These are phyloP conservation scores for Scaptomyza hsui DNA, from an alignment of 1,140 invertebrate species.

Conservation along the genomic window DNA sequence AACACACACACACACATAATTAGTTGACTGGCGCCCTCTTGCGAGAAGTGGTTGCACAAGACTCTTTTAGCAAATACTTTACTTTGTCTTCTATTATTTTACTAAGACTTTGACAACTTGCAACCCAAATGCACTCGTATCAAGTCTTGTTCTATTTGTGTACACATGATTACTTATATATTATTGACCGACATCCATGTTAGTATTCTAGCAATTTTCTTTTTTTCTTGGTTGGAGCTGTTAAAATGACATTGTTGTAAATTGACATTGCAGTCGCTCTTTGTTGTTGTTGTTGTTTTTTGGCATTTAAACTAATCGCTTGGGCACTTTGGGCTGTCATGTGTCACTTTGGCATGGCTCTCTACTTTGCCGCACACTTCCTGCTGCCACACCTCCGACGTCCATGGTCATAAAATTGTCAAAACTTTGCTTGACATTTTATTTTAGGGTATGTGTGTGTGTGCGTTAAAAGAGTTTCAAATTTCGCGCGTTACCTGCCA, in stretches of 20 bases:
- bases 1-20: neutral
- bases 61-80: neutral
- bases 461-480: constrained; percentile 29
- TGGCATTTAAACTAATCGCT: constrained; percentile 55
- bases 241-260: constrained; percentile 31
- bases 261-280: constrained; percentile 39
- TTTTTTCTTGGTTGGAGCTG: neutral
- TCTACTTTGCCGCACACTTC: constrained; percentile 9
- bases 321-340: constrained; percentile 46
- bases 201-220: constrained; percentile 25
- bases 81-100: neutral
- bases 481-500: constrained; percentile 28
- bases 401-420: constrained; percentile 21
- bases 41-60: neutral
- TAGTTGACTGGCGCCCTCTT: constrained; percentile 4
- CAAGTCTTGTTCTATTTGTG: constrained; percentile 1
- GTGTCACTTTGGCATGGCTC: constrained; percentile 46
- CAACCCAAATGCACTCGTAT: constrained; percentile 25
- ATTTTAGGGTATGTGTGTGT: constrained; percentile 3
- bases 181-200: too few species aligned
- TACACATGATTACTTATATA: neutral
- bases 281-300: constrained; percentile 24
- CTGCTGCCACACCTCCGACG: too few species aligned
- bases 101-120: constrained; percentile 1
- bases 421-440: constrained; percentile 41